Evolutionary conservation across 2,888 invertebrate species (phyloP).

Genomic region (Zygaena filipendulae): DNA sequence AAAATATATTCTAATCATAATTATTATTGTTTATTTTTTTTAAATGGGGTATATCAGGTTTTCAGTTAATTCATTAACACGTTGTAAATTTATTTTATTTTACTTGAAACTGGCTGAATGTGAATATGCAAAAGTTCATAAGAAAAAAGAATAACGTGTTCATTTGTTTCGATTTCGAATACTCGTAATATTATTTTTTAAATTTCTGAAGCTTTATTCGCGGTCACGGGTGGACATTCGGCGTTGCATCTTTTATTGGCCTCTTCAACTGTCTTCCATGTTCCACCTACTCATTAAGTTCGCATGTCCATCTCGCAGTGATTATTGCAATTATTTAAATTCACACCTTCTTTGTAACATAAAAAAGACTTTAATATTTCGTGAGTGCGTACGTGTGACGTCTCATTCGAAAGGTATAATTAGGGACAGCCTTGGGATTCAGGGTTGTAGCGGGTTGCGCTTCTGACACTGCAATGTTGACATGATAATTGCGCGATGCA

Average conservation of each 20-base stretch:
- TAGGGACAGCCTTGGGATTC: slow-evolving; percentile 57
- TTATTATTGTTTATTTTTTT: no score
- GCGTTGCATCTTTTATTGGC: slow-evolving; percentile 26
- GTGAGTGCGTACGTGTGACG: slow-evolving; percentile 64
- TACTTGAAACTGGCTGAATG: no score
- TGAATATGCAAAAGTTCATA: no score
- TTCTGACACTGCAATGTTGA: slow-evolving; percentile 43
- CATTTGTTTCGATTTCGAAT: not conserved
- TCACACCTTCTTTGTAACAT: slow-evolving; percentile 63
- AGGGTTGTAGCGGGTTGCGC: slow-evolving; percentile 44
- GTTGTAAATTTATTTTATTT: no score
- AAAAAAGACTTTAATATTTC: slow-evolving; percentile 65
- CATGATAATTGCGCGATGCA: slow-evolving; percentile 50
- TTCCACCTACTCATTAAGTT: slow-evolving; percentile 54
- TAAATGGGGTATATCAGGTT: no score
- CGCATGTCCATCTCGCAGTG: slow-evolving; percentile 51
- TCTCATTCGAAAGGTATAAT: slow-evolving; percentile 67
- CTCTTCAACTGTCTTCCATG: slow-evolving; percentile 40
- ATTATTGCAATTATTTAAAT: slow-evolving; percentile 70
- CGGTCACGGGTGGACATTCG: not conserved
- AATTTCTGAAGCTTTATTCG: no score
- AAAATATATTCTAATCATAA: no score
- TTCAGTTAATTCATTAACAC: no score
- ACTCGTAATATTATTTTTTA: not conserved
- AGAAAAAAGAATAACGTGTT: not conserved